These are phyloP conservation scores for Oophaga pumilio DNA, from an alignment of 2,113 vertebrate genomes.

Conservation along the genomic window DNA sequence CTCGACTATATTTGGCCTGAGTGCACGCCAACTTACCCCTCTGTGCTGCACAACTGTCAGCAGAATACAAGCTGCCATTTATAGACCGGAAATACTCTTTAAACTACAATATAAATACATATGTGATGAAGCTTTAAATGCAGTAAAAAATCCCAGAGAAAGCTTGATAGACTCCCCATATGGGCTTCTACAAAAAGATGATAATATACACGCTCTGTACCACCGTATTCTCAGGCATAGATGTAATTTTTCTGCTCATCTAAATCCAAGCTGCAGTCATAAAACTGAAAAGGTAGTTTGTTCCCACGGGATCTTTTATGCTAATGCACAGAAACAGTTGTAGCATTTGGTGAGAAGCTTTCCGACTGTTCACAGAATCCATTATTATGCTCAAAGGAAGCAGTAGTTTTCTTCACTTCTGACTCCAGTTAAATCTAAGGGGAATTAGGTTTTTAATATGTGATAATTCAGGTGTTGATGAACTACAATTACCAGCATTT, in stretches of 20 bases:
- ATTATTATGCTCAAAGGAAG: not conserved
- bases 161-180: constrained; percentile 1
- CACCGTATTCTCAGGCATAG: not conserved
- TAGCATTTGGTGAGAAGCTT: constrained; percentile 2
- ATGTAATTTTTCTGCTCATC: constrained; percentile 1
- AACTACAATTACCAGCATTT: not conserved
- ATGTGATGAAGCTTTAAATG: not conserved
- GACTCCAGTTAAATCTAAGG: not conserved
- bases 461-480: not conserved
- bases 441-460: not conserved
- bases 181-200: not conserved
- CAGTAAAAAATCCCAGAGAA: not conserved
- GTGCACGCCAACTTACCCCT: too few relatives aligned
- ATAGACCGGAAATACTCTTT: not conserved
- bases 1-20: too few relatives aligned
- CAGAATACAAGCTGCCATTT: constrained; percentile 20
- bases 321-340: constrained; percentile 1
- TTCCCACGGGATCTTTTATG: constrained; percentile 21
- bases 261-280: constrained; percentile 10
- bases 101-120: constrained; percentile 23
- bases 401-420: not conserved
- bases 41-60: not conserved
- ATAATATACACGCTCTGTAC: not conserved
- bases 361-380: not conserved
- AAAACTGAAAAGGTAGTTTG: constrained; percentile 19